Evolutionary conservation across 64 coral and sea anemone species (phyloP), one percentile per base, ranked within the genome.

Genomic region (Catalaphyllia jardinei): DNA sequence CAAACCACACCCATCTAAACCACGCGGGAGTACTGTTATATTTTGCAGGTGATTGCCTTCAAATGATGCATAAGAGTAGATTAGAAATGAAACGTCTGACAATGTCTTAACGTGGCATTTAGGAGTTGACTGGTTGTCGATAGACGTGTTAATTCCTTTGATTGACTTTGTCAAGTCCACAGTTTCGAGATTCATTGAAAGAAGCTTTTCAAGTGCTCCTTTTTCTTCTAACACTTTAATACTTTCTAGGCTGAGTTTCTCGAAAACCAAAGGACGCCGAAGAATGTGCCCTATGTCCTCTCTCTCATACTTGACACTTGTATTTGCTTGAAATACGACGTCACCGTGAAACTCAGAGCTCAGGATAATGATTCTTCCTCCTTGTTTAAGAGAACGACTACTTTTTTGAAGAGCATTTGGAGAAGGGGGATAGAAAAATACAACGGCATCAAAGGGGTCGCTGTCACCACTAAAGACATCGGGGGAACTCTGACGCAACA

Each of bases 401-500:
- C 93, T 94, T 54, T 62, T 72, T 42, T 87, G 82, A 27, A 94
- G 74, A 15, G 88, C 52, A 18, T 89, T 86, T 29, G 93, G 83
- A 50, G 22, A 16, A 31, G 93, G 93, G 9, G 67, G 63, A 28
- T 71, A 73, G 14, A 91, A 59, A 67, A 90, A 91, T 1, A 94
- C 51, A 25, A 90, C 82, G 27, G 59, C 88, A 50, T 94, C 93
- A 63, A 95, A 65, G 14, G 25, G 29, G 12, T 71, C 82, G 8
- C 19, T 30, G 10, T 28, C 29, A 52, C 79, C 55, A 18, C 16
- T 63, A 7, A 62, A 19, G 16, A 74, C 33, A 82, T 16, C 20
- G 18, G 61, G n/a, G 28, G 14, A 67, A 49, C 60, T 29, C 28
- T 76, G 50, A 76, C 76, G 20, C 46, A 76, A 9, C 18, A 94